These are phyloP conservation scores for Podarcis lilfordi DNA, from an alignment of 2,797 vertebrate genomes.

Conservation along the genomic window DNA sequence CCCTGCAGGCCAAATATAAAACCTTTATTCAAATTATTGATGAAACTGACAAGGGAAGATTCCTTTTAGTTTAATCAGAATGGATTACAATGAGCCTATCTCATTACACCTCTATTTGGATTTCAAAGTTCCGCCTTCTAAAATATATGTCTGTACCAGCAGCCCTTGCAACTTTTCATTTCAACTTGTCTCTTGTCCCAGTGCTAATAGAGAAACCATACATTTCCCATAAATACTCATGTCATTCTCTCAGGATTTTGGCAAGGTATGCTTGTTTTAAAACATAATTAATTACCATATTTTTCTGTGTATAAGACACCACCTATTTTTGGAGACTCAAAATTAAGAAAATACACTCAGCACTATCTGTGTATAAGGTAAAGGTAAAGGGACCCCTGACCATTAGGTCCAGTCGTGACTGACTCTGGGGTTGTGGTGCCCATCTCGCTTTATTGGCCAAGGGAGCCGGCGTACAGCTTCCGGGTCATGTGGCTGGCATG, in stretches of 20 bases:
- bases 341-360: too few relatives aligned
- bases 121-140: background rate
- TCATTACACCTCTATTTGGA: slow-evolving; percentile 45
- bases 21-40: slow-evolving; percentile 58
- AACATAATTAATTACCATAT: background rate
- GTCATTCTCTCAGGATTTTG: background rate
- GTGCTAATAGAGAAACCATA: background rate
- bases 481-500: too few relatives aligned
- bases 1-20: slow-evolving; percentile 59
- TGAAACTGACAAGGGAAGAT: slow-evolving; percentile 52
- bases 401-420: too few relatives aligned
- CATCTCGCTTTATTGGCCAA: too few relatives aligned
- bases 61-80: slow-evolving; percentile 62
- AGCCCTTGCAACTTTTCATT: background rate
- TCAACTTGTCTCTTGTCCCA: background rate
- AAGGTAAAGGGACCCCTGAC: too few relatives aligned
- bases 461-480: too few relatives aligned
- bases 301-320: too few relatives aligned
- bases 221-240: background rate
- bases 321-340: too few relatives aligned
- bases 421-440: too few relatives aligned
- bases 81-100: slow-evolving; percentile 61
- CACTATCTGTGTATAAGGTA: too few relatives aligned
- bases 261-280: background rate
- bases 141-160: background rate